phyloP scores from a whole-genome alignment of 2,888 invertebrate genomes.

The Polydrusus cervinus region DNA sequence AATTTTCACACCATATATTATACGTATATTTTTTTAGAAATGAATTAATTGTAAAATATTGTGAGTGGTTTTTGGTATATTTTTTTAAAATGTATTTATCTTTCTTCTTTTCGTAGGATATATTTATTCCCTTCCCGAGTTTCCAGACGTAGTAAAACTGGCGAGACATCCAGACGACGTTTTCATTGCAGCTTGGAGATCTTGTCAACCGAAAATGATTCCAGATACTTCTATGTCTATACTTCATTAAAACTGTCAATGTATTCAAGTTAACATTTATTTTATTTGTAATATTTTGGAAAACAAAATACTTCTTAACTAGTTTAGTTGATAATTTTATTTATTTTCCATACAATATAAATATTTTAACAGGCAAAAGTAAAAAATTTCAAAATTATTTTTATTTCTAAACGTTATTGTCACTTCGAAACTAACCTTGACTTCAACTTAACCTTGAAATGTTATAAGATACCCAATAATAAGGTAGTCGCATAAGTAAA shows the following conservation, averaged over 20 bases:
- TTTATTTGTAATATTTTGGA: background rate
- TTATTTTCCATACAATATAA: background rate
- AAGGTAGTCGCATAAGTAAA: too few species aligned
- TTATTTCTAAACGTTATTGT: slow-evolving; percentile 1
- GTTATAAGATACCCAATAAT: too few species aligned
- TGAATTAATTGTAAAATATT: too few species aligned
- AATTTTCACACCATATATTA: too few species aligned
- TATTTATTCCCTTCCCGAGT: slow-evolving; percentile 66
- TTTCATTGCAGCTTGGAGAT: slow-evolving; percentile 66
- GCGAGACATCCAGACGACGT: slow-evolving; percentile 66
- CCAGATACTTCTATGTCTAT: slow-evolving; percentile 62
- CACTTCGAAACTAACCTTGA: background rate
- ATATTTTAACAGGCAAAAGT: too few species aligned
- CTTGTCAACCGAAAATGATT: slow-evolving; percentile 67
- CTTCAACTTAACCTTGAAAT: too few species aligned
- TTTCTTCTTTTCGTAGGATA: slow-evolving; percentile 63
- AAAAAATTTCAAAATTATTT: background rate
- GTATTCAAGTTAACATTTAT: background rate
- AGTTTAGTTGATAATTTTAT: background rate
- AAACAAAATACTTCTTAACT: background rate
- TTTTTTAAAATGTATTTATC: background rate
- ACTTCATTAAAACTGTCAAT: slow-evolving; percentile 25
- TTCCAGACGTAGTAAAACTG: slow-evolving; percentile 64
- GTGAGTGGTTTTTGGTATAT: too few species aligned
- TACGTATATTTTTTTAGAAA: too few species aligned